Conservation (phyloP, 2,888 invertebrate species). For the Xanthorhoe spadicearia region DNA sequence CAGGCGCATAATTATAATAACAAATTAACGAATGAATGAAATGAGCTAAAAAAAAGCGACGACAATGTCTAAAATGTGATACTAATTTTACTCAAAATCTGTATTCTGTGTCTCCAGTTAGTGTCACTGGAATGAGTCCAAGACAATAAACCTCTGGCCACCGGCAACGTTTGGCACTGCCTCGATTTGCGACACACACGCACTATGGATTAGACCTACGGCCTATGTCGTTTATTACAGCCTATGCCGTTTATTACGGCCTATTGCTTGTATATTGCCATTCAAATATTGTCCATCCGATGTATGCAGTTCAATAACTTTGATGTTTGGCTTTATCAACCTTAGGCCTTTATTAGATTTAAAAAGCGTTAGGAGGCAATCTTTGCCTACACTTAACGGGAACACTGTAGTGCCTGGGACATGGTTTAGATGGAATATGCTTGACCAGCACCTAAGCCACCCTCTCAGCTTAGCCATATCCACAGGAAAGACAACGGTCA, state of each 20-base stretch:
- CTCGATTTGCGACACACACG: conserved; percentile 35
- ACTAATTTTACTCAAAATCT: neutral
- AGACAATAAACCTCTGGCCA: conserved; percentile 42
- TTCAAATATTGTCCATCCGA: neutral
- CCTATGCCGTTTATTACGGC: conserved; percentile 13
- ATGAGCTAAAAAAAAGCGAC: no score
- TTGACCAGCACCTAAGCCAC: no score
- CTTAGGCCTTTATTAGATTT: no score
- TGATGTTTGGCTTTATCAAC: neutral
- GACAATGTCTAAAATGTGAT: neutral
- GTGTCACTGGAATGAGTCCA: conserved; percentile 44
- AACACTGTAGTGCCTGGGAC: no score
- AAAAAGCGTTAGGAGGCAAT: no score
- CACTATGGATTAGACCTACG: conserved; percentile 29
- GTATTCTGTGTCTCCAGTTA: conserved; percentile 26
- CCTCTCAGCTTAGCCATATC: no score
- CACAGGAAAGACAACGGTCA: no score
- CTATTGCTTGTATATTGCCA: conserved; percentile 12
- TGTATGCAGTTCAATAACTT: neutral
- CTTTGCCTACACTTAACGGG: no score
- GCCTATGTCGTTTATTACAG: no score
- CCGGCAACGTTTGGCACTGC: conserved; percentile 42
- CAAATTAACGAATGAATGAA: no score
- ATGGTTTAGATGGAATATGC: no score
- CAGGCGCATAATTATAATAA: no score